Evolutionary conservation across 92 coral and sea anemone species (phyloP).

Genomic region (Isaurus tuberculatus): DNA sequence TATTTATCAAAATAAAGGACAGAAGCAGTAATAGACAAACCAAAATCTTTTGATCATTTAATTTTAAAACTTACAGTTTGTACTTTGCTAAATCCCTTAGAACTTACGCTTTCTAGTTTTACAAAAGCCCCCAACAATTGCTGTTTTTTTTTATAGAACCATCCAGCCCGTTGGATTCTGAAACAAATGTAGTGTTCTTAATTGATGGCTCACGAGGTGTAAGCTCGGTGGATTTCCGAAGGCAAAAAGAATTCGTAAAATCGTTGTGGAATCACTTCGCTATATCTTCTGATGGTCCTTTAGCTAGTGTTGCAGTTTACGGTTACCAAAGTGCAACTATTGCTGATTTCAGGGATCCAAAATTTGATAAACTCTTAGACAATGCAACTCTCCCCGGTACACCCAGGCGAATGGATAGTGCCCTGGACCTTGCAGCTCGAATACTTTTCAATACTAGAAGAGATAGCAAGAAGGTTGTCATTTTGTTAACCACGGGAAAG

Average conservation of each 20-base stretch:
- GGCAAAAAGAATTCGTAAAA: conserved; percentile 38
- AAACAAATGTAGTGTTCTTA: conserved; percentile 43
- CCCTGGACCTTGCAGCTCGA: conserved; percentile 37
- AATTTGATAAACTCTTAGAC: conserved; percentile 12
- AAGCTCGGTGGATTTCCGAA: conserved; percentile 25
- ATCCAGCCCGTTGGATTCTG: conserved; percentile 38
- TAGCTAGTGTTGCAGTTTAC: conserved; percentile 32
- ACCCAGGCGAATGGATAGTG: conserved; percentile 35
- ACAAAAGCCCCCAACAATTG: background rate
- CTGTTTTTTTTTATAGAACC: conserved; percentile 15
- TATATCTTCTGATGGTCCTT: conserved; percentile 37
- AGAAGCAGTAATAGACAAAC: too few species aligned
- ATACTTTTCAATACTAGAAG: conserved; percentile 5
- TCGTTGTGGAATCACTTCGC: conserved; percentile 46
- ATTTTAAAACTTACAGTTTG: too few species aligned
- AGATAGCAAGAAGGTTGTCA: conserved; percentile 30
- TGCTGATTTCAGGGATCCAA: conserved; percentile 16
- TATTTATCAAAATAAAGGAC: too few species aligned
- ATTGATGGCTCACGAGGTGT: conserved; percentile 41
- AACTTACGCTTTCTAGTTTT: too few species aligned
- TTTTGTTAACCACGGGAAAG: conserved; percentile 28
- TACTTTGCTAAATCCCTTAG: too few species aligned
- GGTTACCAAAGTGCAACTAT: conserved; percentile 15
- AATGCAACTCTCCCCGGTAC: conserved; percentile 36
- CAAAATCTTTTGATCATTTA: too few species aligned